A percentile compares a stretch with the other conserved stretches of the same genome.
Evolutionary conservation across 1,140 invertebrate genomes (phyloP).

Genomic region (Ctenoplectra terminalis): DNA sequence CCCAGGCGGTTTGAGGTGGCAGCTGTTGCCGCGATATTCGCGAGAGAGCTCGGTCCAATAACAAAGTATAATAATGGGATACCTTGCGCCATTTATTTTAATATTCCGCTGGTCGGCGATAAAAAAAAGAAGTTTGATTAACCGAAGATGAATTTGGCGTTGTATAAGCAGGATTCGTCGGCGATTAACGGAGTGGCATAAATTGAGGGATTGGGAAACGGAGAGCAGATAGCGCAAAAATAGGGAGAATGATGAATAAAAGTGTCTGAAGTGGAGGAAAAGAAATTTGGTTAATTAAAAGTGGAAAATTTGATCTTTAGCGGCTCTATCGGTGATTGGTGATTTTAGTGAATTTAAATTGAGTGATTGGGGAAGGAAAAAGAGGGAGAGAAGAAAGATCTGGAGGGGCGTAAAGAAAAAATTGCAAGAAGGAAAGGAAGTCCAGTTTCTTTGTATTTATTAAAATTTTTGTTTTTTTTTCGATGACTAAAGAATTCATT

Average conservation of each 20-base stretch:
- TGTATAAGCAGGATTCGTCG: not conserved
- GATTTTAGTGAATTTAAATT: too few species aligned
- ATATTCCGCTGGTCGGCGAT: constrained; percentile 25
- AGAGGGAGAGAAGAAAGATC: too few species aligned
- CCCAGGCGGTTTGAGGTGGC: constrained; percentile 55
- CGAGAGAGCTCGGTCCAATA: constrained; percentile 43
- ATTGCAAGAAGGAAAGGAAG: too few species aligned
- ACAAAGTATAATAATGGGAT: constrained; percentile 70
- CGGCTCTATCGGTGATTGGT: too few species aligned
- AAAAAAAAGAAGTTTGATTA: not conserved
- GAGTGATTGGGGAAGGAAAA: too few species aligned
- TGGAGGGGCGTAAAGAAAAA: too few species aligned
- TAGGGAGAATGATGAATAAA: not conserved
- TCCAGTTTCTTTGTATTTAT: too few species aligned
- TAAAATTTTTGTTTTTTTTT: too few species aligned
- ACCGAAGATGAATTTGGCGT: constrained; percentile 14
- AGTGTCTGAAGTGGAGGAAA: not conserved
- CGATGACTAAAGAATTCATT: too few species aligned
- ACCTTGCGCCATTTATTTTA: constrained; percentile 56
- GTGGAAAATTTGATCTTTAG: too few species aligned
- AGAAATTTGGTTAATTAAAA: too few species aligned
- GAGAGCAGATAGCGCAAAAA: too few species aligned
- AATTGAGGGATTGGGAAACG: constrained; percentile 16
- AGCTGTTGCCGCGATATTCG: constrained; percentile 52
- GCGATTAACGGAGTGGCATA: constrained; percentile 53